A percentile compares a stretch with the other conserved stretches of the same genome.
Conservation (phyloP, 2,888 invertebrate species). For the Caenorhabditis sulstoni region DNA sequence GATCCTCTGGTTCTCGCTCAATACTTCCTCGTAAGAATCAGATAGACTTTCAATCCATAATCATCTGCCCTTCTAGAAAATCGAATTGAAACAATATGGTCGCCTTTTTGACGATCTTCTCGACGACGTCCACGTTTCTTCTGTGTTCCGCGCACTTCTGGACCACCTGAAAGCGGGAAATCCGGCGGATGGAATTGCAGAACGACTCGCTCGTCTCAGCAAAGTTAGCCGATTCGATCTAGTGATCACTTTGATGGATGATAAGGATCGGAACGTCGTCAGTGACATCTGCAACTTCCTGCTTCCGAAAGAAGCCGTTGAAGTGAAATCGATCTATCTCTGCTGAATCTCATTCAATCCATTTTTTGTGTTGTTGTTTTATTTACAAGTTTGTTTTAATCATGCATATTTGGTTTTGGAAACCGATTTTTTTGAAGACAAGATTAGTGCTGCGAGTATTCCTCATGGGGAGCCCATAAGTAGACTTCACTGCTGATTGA, state of each 20-base stretch:
- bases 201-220: slow-evolving; percentile 40
- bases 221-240: slow-evolving; percentile 63
- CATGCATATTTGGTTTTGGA: not conserved
- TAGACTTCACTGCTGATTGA: slow-evolving; percentile 29
- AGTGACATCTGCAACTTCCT: slow-evolving; percentile 13
- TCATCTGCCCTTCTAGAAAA: slow-evolving; percentile 27
- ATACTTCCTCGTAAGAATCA: slow-evolving; percentile 46
- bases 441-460: slow-evolving; percentile 12
- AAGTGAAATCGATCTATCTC: slow-evolving; percentile 10
- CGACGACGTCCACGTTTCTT: slow-evolving; percentile 35
- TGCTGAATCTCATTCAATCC: slow-evolving; percentile 15
- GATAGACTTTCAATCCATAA: not conserved
- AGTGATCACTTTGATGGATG: slow-evolving; percentile 54
- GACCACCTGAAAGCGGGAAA: slow-evolving; percentile 20
- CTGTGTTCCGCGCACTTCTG: slow-evolving; percentile 36
- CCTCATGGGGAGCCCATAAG: slow-evolving; percentile 40
- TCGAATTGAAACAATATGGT: slow-evolving; percentile 15
- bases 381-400: not conserved
- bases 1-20: slow-evolving; percentile 23
- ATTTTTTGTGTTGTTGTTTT: slow-evolving; percentile 17
- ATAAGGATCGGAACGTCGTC: slow-evolving; percentile 34
- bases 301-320: slow-evolving; percentile 8
- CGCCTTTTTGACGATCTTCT: slow-evolving; percentile 65
- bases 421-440: too few relatives aligned
- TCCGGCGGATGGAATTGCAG: slow-evolving; percentile 19